Evolutionary conservation across 2,888 invertebrate genomes (phyloP).

Genomic region (Calliphora vomitoria): DNA sequence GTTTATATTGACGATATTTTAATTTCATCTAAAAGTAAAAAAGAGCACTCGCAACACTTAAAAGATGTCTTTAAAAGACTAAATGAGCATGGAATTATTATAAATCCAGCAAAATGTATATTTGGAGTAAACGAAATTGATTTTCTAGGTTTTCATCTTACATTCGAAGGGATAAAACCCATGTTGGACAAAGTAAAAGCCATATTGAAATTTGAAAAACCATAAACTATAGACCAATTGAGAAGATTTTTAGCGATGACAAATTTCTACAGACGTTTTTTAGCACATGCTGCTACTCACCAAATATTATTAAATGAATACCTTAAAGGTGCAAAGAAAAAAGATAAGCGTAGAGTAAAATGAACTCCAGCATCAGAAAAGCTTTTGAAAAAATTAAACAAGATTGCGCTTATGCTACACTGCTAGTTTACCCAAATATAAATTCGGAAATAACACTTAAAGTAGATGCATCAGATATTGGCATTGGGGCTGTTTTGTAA

Average conservation of each 20-base stretch:
- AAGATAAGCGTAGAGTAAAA: neutral
- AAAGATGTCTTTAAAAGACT: slow-evolving; percentile 18
- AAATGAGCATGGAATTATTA: neutral
- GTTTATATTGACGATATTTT: slow-evolving; percentile 33
- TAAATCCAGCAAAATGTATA: slow-evolving; percentile 15
- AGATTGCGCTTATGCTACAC: neutral
- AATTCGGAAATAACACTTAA: slow-evolving; percentile 66
- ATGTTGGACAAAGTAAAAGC: neutral
- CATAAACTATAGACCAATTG: neutral
- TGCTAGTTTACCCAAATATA: neutral
- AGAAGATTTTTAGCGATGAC: slow-evolving; percentile 30
- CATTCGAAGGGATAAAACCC: neutral
- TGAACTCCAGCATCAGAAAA: neutral
- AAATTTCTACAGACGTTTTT: slow-evolving; percentile 24
- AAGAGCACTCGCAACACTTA: slow-evolving; percentile 15
- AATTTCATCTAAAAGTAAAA: neutral
- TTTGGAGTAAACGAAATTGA: slow-evolving; percentile 21
- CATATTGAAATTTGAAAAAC: neutral
- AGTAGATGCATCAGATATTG: slow-evolving; percentile 79
- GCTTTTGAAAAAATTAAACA: neutral
- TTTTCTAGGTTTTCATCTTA: slow-evolving; percentile 2
- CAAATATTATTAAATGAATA: slow-evolving; percentile 2
- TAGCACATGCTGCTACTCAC: slow-evolving; percentile 4
- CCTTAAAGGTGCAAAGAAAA: slow-evolving; percentile 5
- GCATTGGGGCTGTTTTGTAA: slow-evolving; percentile 82